Evolutionary conservation across 2,797 vertebrate species (phyloP).

Genomic region (Sebastes melanostomus): DNA sequence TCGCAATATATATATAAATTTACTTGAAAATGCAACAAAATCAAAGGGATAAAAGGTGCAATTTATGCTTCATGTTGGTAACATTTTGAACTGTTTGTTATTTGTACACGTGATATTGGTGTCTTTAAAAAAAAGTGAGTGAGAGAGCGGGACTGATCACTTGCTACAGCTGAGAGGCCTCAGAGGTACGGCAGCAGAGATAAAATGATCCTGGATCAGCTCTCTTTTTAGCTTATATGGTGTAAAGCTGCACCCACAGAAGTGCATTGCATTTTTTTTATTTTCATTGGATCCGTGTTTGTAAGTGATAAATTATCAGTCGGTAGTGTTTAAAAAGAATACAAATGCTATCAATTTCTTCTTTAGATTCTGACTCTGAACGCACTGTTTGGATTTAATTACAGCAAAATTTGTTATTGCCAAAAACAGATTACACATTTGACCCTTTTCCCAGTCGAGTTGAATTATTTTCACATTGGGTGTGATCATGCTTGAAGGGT

Average conservation of each 20-base stretch:
- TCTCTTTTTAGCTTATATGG: neutral
- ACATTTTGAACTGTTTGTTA: neutral
- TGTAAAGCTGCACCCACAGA: neutral
- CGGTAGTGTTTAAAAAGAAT: neutral
- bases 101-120: neutral
- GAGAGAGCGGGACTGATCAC: neutral
- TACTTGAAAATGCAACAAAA: neutral
- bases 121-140: neutral
- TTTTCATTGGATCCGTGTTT: neutral
- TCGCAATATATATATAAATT: rapidly evolving
- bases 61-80: neutral
- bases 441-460: slow-evolving; percentile 27
- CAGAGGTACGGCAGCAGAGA: neutral
- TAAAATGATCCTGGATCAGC: neutral
- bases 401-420: slow-evolving; percentile 6
- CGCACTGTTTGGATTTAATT: slow-evolving; percentile 26
- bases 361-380: neutral
- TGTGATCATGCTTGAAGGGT: slow-evolving; percentile 19
- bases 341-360: neutral
- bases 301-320: neutral
- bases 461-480: slow-evolving; percentile 19
- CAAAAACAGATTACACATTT: slow-evolving; percentile 35
- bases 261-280: neutral
- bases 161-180: neutral
- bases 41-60: neutral